Base-by-base conservation (phyloP, 2,797 vertebrate genomes). In the Peromyscus melanophrys region DNA sequence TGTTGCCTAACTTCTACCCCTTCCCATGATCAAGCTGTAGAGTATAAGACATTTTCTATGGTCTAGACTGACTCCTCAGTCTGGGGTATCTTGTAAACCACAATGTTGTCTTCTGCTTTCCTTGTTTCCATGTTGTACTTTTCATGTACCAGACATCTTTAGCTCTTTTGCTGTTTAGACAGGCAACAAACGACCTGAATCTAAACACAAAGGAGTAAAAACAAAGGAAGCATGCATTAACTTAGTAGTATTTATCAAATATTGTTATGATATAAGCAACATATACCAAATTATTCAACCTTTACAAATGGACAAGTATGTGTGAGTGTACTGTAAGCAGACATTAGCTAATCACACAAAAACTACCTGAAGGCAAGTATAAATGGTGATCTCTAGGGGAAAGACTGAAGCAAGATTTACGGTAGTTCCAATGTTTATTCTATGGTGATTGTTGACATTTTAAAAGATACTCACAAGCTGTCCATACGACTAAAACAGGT, bases 161-260 rank as follows among this genome's bases (percentile, higher is more conserved):
- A 83, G 14, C 25, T 57, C 73, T 76, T 83, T 89, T 61, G 17
- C 40, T 94, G 21, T 75, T 37, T 84, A 27, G 6, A 19, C 55
- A 93, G 49, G 12, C 71, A 95, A 84, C 31, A 85, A 81, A 78
- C 16, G 71, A 8, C 52, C 31, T 57, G 27, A 59, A 82, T 78
- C 34, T 86, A 73, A 91, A 82, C 46, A 25, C 31, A 31, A 27
- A 78, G 31, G 25, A 69, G 34, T 84, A 92, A 92, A 86, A 91
- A 63, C 57, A 11, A 83, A 49, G 21, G 77, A 59, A 23, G 57
- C 21, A 40, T 2, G 3, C 69, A 86, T 76, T 49, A 92, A 86
- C 29, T 78, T 46, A 34, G 31, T 46, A 94, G 77, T 27, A 43
- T 43, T 87, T 55, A 93, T 85, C 65, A 88, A 83, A 59, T 34